phyloP scores from a whole-genome alignment of 2,888 invertebrate genomes.

The Oxyteleia sp. region DNA sequence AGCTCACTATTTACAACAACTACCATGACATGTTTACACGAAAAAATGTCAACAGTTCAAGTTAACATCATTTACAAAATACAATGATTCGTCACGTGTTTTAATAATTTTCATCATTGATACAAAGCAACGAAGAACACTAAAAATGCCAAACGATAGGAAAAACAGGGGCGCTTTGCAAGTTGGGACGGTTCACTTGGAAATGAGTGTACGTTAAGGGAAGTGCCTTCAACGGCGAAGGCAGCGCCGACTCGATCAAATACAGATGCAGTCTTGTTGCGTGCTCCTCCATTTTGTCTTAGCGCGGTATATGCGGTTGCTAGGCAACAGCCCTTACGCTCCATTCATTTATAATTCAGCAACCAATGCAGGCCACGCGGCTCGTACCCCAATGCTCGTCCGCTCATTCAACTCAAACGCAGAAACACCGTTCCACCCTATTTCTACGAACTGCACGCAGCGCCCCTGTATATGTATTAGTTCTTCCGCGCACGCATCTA shows the following conservation, averaged over 20 bases:
- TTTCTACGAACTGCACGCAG: conserved; percentile 72
- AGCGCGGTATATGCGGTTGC: conserved; percentile 87
- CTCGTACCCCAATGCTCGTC: conserved; percentile 80
- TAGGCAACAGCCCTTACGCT: conserved; percentile 88
- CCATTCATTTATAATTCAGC: conserved; percentile 88
- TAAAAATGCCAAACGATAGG: background rate
- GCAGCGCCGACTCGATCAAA: conserved; percentile 74
- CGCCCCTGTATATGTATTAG: conserved; percentile 75
- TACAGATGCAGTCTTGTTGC: conserved; percentile 77
- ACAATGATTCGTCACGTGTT: too few relatives aligned
- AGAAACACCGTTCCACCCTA: conserved; percentile 78
- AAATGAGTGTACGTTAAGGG: conserved; percentile 50
- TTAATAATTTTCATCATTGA: too few relatives aligned
- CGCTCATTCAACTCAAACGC: conserved; percentile 80
- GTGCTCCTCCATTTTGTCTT: conserved; percentile 87
- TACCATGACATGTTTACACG: too few relatives aligned
- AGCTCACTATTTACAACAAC: too few relatives aligned
- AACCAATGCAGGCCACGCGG: conserved; percentile 88
- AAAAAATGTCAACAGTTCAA: too few relatives aligned
- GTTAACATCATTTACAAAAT: too few relatives aligned
- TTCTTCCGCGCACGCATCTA: conserved; percentile 75
- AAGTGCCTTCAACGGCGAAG: conserved; percentile 65
- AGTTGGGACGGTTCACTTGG: conserved; percentile 18
- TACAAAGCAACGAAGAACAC: background rate
- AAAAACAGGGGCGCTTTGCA: background rate